A percentile compares a stretch with the other conserved stretches of the same genome.
Conservation (phyloP, 2,113 vertebrate genomes). For the Petaurus breviceps region DNA sequence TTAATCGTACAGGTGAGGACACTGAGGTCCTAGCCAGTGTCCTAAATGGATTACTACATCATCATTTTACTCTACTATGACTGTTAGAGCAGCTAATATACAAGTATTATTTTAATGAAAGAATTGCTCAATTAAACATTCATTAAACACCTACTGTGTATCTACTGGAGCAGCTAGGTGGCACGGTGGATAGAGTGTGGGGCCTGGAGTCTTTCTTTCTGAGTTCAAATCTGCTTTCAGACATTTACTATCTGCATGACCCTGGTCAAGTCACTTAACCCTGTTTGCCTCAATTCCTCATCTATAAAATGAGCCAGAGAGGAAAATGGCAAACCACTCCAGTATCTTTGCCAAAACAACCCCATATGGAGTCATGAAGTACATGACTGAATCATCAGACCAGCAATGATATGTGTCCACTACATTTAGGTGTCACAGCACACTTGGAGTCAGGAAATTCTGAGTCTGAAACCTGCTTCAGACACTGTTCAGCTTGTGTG, state of each 20-base stretch:
- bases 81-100: background rate
- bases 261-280: background rate
- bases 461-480: background rate
- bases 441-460: background rate
- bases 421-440: too few relatives aligned
- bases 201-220: background rate
- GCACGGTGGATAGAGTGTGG: background rate
- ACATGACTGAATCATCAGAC: background rate
- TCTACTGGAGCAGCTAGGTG: background rate
- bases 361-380: background rate
- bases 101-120: background rate
- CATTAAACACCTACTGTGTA: background rate
- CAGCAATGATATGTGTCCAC: background rate
- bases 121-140: background rate
- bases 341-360: background rate
- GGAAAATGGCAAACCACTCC: background rate
- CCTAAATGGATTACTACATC: background rate
- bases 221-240: background rate
- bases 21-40: background rate
- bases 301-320: background rate
- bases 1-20: background rate
- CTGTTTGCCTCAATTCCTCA: background rate
- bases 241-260: background rate
- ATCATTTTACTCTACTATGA: background rate
- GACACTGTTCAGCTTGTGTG: background rate